Base-by-base conservation (phyloP, 2,113 vertebrate genomes). In the Barbus barbus region DNA sequence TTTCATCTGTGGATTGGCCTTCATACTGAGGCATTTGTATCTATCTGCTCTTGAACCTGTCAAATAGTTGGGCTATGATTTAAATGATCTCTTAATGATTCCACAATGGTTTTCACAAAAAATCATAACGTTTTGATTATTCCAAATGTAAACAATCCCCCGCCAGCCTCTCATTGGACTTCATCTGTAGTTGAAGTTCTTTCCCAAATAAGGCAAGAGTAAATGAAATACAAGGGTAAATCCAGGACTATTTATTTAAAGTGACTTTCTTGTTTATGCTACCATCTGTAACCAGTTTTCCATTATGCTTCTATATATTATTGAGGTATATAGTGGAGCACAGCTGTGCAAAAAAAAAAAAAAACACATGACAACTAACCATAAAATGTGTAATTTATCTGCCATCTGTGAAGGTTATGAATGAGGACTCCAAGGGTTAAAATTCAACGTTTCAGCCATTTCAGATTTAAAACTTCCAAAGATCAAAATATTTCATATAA, bases 21-120 rank as follows among this genome's bases (percentile, higher is more conserved):
- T 93, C 90, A 51, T 92, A 91, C 88, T 88, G 78, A 90, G 83
- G 95, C 94, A 95, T 94, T 93, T 95, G 93, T 90, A 93, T 91
- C 85, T 90, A 89, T 60, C 91, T 94, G 91, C 91, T 91, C 86
- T 90, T 26, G 58, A 83, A 88, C 84, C 90, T 94, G 94, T 94
- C 94, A 93, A 89, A 88, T 76, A 51, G 85, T 81, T 85, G 89
- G 89, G 83, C 71, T 89, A 90, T 87, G 90, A 86, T 87, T 90
- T 89, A 86, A 84, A 90, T 84, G 83, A 85, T 88, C 90, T 65
- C 92, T 88, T 81, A 79, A 85, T 82, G 89, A 58, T 89, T 86
- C 81, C 83, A 78, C 81, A 91, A 92, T 89, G 86, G 88, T 91
- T 91, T 88, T 90, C 63, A 63, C 69, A 31, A 84, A 89, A n/a